Base-by-base conservation (phyloP, 1,140 invertebrate genomes). In the Contarinia nasturtii region DNA sequence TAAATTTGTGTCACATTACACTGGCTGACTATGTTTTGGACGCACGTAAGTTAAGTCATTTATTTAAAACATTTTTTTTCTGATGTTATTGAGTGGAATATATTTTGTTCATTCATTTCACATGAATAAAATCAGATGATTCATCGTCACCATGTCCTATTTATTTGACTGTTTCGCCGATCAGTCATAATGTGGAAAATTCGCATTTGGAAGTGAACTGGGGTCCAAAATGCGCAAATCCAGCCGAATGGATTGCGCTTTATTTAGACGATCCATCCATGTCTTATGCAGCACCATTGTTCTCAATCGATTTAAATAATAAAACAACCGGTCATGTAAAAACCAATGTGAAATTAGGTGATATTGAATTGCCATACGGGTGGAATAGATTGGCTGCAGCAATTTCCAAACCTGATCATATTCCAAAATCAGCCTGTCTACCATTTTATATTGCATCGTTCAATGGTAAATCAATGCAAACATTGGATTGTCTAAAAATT, bases 401-500 rank as follows among this genome's bases (percentile, higher is more conserved):
- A n/a, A 44, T 51, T 0, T 49, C 58, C 5, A 56, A 57, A 19
- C 52, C 49, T 5, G 47, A 44, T 11, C 57, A 60, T 48, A 34
- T 53, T 1, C n/a, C n/a, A n/a, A 56, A 51, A 7, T 54, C 55
- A 36, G 57, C 55, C 55, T 72, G 69, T 42, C 51, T 71, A 43
- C 61, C 67, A 18, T 66, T 64, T 48, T 65, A 68, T 48, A 72
- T 73, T 22, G 72, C 67, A 33, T 68, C 71, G 40, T 71, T 72
- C 43, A 65, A 66, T 48, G 61, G 71, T 37, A 67, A 60, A 10
- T 57, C 59, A 11, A 53, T 72, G 20, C 51, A 74, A 2, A 58
- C 66, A 8, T 65, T 62, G 14, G 68, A 75, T 8, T 80, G 77
- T 53, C 54, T 79, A 7, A 70, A 69, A 51, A 73, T 76, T 12